Evolutionary conservation across 1,140 invertebrate species (phyloP).

Genomic region (Odontomachus brunneus): DNA sequence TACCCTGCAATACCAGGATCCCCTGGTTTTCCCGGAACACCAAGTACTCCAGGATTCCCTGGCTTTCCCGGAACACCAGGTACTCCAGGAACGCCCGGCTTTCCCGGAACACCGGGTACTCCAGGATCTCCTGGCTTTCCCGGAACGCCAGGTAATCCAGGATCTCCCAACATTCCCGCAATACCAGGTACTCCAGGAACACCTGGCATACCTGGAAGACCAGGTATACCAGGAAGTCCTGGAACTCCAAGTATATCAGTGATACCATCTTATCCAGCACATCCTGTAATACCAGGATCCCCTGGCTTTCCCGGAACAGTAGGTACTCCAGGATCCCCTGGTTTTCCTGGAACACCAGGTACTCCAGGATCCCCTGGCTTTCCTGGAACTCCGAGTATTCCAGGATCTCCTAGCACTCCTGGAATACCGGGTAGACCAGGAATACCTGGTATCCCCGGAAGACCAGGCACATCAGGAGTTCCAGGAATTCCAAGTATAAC

Average conservation of each 20-base stretch:
- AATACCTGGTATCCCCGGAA: constrained; percentile 63
- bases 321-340: constrained; percentile 61
- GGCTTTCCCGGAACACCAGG: constrained; percentile 85
- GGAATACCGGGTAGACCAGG: constrained; percentile 69
- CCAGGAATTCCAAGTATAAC: constrained; percentile 47
- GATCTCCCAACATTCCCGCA: constrained; percentile 51
- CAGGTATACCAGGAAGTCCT: constrained; percentile 64
- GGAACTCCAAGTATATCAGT: constrained; percentile 1
- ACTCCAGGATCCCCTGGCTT: background rate
- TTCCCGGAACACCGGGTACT: constrained; percentile 77
- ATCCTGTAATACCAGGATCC: constrained; percentile 65
- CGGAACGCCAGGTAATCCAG: background rate
- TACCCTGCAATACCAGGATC: constrained; percentile 23
- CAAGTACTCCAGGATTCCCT: constrained; percentile 64
- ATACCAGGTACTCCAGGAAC: constrained; percentile 27
- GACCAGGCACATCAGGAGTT: constrained; percentile 61
- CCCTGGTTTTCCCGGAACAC: constrained; percentile 1
- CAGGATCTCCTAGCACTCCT: constrained; percentile 59
- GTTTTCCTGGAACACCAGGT: background rate
- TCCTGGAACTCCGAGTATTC: constrained; percentile 80
- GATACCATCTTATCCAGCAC: background rate
- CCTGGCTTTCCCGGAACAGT: background rate
- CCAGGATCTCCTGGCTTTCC: constrained; percentile 54
- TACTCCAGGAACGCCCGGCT: constrained; percentile 11
- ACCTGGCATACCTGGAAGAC: constrained; percentile 38